Percentiles rank a stretch among this genome's conserved stretches.
Conservation (phyloP, 2,797 vertebrate species). For the Synanceia verrucosa region DNA sequence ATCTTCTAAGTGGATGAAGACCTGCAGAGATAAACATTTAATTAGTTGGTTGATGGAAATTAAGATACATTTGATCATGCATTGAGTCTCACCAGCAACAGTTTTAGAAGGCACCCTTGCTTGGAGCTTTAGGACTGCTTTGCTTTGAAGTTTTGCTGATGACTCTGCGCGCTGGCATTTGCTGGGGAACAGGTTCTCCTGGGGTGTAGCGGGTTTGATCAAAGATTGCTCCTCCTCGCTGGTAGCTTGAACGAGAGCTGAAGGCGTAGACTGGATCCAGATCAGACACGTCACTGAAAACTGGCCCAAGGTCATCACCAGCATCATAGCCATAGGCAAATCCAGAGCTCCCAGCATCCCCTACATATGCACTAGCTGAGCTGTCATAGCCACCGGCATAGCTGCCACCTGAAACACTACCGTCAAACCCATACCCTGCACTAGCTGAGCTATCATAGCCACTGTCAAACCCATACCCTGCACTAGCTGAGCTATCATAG, state of each 20-base stretch:
- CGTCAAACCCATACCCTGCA: neutral
- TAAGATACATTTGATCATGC: neutral
- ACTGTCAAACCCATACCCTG: no score
- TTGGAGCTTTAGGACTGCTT: neutral
- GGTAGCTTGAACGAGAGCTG: conserved; percentile 38
- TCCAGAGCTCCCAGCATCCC: neutral
- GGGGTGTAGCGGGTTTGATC: conserved; percentile 29
- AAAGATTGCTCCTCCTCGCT: neutral
- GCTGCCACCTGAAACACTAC: neutral
- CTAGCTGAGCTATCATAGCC: no score
- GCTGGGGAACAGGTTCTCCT: neutral
- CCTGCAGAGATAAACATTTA: neutral
- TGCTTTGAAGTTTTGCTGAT: neutral
- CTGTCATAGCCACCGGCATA: neutral
- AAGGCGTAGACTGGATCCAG: conserved; percentile 34
- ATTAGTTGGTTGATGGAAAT: neutral
- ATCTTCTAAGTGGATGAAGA: neutral
- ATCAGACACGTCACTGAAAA: conserved; percentile 42
- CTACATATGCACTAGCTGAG: neutral
- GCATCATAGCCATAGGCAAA: neutral
- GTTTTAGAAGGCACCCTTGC: neutral
- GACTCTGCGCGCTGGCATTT: neutral
- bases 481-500: no score
- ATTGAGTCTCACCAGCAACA: neutral
- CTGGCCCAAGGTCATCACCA: neutral